A percentile compares a stretch with the other conserved stretches of the same genome.
Conservation (phyloP, 2,797 vertebrate species). For the Diceros bicornis region DNA sequence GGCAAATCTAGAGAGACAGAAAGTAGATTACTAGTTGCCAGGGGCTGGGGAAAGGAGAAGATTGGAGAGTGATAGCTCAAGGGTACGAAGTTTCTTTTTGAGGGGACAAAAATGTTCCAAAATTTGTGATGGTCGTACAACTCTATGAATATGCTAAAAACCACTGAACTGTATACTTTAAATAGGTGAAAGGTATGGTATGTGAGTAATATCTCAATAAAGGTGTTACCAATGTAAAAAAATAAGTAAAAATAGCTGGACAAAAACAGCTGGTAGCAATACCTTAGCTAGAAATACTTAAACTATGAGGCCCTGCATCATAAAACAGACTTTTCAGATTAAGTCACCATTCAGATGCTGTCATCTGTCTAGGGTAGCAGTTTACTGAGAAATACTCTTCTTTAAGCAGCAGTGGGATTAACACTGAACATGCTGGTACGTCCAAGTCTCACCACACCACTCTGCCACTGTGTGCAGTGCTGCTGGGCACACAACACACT, state of each 20-base stretch:
- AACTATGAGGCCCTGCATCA: not conserved
- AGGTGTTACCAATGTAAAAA: not conserved
- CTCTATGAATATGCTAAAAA: not conserved
- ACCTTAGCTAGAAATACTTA: not conserved
- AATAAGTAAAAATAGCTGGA: not conserved
- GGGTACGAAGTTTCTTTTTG: not conserved
- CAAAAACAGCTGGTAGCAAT: not conserved
- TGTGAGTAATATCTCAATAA: not conserved
- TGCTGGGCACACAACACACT: not conserved
- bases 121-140: not conserved
- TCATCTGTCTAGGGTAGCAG: not conserved
- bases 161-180: not conserved
- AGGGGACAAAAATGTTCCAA: not conserved
- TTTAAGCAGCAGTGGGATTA: not conserved
- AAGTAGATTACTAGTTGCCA: not conserved
- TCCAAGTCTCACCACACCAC: not conserved
- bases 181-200: not conserved
- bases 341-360: not conserved
- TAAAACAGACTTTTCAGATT: not conserved
- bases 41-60: not conserved
- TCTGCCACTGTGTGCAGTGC: not conserved
- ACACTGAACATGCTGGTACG: not conserved
- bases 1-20: not conserved
- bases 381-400: not conserved
- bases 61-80: not conserved